These are phyloP conservation scores for Cheiracanthium punctorium DNA, from an alignment of 2,888 invertebrate genomes.

Conservation along the genomic window DNA sequence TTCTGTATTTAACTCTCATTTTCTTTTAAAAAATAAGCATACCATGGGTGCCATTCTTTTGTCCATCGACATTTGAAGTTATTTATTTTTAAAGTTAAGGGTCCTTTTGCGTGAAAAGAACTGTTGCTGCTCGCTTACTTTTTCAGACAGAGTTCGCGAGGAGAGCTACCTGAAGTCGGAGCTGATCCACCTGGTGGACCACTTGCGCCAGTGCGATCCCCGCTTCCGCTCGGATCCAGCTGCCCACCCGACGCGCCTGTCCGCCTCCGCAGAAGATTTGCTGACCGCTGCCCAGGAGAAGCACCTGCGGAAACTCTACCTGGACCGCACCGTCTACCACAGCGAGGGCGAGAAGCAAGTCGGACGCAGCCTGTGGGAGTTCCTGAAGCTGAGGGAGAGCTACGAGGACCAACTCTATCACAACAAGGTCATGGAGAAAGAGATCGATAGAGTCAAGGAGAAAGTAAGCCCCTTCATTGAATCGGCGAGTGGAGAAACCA, in stretches of 20 bases:
- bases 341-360: neutral
- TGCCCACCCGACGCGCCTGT: neutral
- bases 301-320: neutral
- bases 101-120: too few relatives aligned
- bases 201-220: neutral
- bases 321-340: neutral
- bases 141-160: conserved; percentile 3
- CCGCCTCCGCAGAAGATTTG: neutral
- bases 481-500: too few relatives aligned
- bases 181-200: neutral
- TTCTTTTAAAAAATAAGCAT: too few relatives aligned
- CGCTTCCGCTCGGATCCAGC: neutral
- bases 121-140: too few relatives aligned
- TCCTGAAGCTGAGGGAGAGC: neutral
- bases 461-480: too few relatives aligned
- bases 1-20: too few relatives aligned
- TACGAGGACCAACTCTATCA: neutral
- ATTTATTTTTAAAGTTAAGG: too few relatives aligned
- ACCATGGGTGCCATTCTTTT: too few relatives aligned
- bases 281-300: neutral
- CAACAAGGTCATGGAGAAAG: neutral
- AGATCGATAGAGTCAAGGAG: neutral
- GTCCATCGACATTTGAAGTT: too few relatives aligned
- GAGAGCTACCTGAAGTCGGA: conserved; percentile 6
- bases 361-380: neutral